Evolutionary conservation across 2,113 vertebrate species (phyloP), one percentile per base, ranked within the genome.

Genomic region (Apodemus sylvaticus): DNA sequence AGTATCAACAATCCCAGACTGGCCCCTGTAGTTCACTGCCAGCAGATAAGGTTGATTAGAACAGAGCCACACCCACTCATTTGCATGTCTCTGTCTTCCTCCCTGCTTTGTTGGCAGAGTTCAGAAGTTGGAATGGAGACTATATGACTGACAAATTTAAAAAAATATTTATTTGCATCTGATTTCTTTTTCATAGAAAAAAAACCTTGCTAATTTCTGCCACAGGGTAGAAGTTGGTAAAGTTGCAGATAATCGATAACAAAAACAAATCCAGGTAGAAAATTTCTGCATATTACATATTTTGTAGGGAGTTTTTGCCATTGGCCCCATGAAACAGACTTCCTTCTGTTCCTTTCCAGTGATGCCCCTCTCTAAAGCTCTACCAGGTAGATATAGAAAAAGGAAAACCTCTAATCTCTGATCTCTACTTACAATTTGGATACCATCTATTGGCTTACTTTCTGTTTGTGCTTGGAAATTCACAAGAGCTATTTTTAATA

Each of bases 401-500:
- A 58, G 14, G 17, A 85, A 93, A 36, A 51, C 42, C 2, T 42
- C 55, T 51, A 78, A 85, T n/a, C 85, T 68, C 26, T 36, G 26
- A 91, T 88, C 60, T 66, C 88, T 39, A 71, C 34, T 90, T 94
- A 71, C 12, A 24, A 24, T 64, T 94, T 87, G 66, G 86, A 89
- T 3, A 26, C 45, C 42, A 83, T 90, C 10, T 90, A 78, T 39
- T 96, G 31, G 36, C 19, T 95, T 86, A n/a, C 39, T 70, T 94
- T 82, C 74, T 94, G 20, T 62, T 85, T 71, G 20, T 58, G 34
- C 39, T 79, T 68, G 66, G 64, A 16, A n/a, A 36, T 70, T 82
- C 51, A 45, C 7, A 78, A 45, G 68, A 82, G 7, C n/a, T 51
- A 51, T 85, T 94, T 91, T 85, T 60, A 29, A 78, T 48, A 58